phyloP scores from a whole-genome alignment of 1,140 invertebrate species.

The Aphis craccivora region DNA sequence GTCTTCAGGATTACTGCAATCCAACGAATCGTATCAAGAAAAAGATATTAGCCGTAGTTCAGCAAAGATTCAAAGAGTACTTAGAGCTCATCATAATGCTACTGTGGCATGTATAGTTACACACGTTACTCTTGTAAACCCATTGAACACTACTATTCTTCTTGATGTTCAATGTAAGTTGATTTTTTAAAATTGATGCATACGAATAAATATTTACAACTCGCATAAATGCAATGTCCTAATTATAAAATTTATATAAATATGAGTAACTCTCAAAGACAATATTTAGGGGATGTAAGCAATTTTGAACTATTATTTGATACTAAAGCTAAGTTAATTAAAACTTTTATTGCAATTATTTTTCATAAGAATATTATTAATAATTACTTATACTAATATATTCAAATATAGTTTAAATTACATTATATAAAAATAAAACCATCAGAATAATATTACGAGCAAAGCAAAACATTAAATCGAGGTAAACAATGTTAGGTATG shows the following conservation, averaged over 20 bases:
- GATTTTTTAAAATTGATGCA: neutral
- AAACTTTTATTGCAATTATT: neutral
- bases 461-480: neutral
- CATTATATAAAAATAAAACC: neutral
- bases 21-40: slow-evolving; percentile 55
- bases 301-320: neutral
- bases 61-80: slow-evolving; percentile 72
- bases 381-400: neutral
- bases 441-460: neutral
- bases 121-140: slow-evolving; percentile 72
- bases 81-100: slow-evolving; percentile 78
- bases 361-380: neutral
- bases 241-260: neutral
- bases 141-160: slow-evolving; percentile 75
- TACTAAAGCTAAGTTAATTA: neutral
- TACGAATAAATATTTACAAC: neutral
- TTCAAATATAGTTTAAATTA: neutral
- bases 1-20: slow-evolving; percentile 66
- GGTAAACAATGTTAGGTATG: no score
- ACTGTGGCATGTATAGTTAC: slow-evolving; percentile 77
- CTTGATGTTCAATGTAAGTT: slow-evolving; percentile 84
- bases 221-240: neutral
- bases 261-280: neutral
- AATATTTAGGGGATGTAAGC: neutral
- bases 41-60: slow-evolving; percentile 69